These are phyloP conservation scores for Petromus typicus DNA, from an alignment of 2,113 vertebrate species.

Conservation along the genomic window DNA sequence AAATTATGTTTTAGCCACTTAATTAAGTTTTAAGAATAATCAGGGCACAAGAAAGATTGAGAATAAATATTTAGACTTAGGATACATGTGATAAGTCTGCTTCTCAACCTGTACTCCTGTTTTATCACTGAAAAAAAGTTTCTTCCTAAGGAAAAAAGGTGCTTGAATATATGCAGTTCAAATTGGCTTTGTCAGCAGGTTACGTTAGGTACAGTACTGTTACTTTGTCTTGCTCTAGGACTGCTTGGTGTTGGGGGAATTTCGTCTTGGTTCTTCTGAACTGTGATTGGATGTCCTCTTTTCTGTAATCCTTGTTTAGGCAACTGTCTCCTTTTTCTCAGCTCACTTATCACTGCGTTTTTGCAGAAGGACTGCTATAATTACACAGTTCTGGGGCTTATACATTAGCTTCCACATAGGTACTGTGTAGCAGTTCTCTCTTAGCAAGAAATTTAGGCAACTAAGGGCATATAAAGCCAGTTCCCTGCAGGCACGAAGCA, in stretches of 20 bases:
- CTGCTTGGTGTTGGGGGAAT: neutral
- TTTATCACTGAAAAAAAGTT: constrained; percentile 33
- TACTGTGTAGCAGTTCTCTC: fast-evolving
- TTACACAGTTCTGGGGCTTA: neutral
- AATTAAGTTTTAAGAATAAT: neutral
- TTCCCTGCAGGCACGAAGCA: neutral
- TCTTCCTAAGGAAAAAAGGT: constrained; percentile 48
- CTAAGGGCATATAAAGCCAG: neutral
- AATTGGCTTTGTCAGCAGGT: neutral
- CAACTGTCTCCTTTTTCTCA: neutral
- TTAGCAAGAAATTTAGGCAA: neutral
- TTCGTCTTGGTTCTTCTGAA: neutral
- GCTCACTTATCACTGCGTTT: neutral
- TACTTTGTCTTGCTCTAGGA: neutral
- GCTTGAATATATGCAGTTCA: neutral
- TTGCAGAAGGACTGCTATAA: constrained; percentile 8
- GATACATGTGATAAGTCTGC: neutral
- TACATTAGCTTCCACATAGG: neutral
- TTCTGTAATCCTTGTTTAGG: constrained; percentile 11
- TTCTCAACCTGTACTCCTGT: neutral
- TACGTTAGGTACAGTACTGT: neutral
- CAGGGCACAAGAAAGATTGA: neutral
- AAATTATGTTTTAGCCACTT: constrained; percentile 35
- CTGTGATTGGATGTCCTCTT: neutral
- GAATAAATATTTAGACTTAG: constrained; percentile 11